These are phyloP conservation scores for Trichopria drosophilae DNA, from an alignment of 2,888 invertebrate genomes.

Conservation along the genomic window DNA sequence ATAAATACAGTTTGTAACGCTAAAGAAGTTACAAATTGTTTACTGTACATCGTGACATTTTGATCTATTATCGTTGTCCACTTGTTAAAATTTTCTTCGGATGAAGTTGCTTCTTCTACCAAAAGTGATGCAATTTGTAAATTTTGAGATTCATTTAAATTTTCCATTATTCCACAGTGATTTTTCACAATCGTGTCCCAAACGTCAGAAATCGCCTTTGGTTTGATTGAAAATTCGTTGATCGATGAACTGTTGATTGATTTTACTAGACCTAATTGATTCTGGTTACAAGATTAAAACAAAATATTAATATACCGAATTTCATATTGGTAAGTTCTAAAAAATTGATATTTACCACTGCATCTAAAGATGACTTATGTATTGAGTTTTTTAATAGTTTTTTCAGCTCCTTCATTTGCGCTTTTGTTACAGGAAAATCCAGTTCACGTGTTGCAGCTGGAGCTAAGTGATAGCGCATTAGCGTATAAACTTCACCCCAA, in stretches of 20 bases:
- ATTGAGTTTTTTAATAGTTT: slow-evolving; percentile 37
- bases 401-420: slow-evolving; percentile 41
- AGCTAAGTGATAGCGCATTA: slow-evolving; percentile 43
- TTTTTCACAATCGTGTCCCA: slow-evolving; percentile 43
- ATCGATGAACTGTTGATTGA: not conserved
- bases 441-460: slow-evolving; percentile 31
- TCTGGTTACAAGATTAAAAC: slow-evolving; percentile 13
- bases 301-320: not conserved
- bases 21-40: slow-evolving; percentile 37
- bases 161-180: slow-evolving; percentile 37
- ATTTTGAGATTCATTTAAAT: slow-evolving; percentile 39
- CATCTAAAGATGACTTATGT: slow-evolving; percentile 36
- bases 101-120: slow-evolving; percentile 34
- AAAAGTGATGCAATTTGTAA: slow-evolving; percentile 38
- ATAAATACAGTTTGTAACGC: slow-evolving; percentile 36
- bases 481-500: slow-evolving; percentile 43
- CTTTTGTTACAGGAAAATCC: slow-evolving; percentile 38
- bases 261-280: slow-evolving; percentile 15
- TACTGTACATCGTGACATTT: slow-evolving; percentile 40
- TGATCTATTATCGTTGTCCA: slow-evolving; percentile 36
- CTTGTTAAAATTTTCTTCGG: slow-evolving; percentile 25
- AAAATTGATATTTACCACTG: slow-evolving; percentile 40
- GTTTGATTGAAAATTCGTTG: slow-evolving; percentile 5
- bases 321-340: not conserved
- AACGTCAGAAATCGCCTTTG: slow-evolving; percentile 14